These are phyloP conservation scores for Monopterus albus DNA, from an alignment of 2,113 vertebrate species.

Conservation along the genomic window DNA sequence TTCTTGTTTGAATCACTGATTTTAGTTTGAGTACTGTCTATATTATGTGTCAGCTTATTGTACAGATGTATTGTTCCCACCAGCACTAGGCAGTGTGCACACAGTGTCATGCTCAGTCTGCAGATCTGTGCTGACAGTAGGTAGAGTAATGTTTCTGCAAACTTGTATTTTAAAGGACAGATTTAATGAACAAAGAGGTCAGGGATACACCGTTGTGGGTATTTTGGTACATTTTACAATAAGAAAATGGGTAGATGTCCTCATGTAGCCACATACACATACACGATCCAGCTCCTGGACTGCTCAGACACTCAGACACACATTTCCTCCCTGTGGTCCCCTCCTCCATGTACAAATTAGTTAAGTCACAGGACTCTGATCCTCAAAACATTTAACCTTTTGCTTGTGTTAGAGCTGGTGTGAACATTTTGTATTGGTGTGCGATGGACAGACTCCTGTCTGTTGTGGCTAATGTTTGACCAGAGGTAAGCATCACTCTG, in stretches of 20 bases:
- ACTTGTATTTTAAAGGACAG: neutral
- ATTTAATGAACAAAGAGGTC: neutral
- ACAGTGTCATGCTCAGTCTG: neutral
- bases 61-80: too few relatives aligned
- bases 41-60: too few relatives aligned
- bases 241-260: neutral
- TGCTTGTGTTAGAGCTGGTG: constrained; percentile 12
- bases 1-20: neutral
- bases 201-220: neutral
- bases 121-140: neutral
- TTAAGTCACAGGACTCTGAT: constrained; percentile 58
- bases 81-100: neutral
- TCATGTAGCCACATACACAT: neutral
- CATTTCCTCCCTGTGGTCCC: constrained; percentile 26
- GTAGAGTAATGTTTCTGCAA: neutral
- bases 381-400: constrained; percentile 56
- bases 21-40: too few relatives aligned
- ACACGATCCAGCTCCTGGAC: constrained; percentile 37
- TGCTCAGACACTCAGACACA: constrained; percentile 42
- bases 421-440: constrained; percentile 12
- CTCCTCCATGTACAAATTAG: constrained; percentile 56
- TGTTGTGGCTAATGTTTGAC: neutral
- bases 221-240: neutral
- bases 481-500: constrained; percentile 57
- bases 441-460: neutral